Evolutionary conservation across 1,140 invertebrate species (phyloP), one percentile per base, ranked within the genome.

Genomic region (Leptinotarsa defecta): DNA sequence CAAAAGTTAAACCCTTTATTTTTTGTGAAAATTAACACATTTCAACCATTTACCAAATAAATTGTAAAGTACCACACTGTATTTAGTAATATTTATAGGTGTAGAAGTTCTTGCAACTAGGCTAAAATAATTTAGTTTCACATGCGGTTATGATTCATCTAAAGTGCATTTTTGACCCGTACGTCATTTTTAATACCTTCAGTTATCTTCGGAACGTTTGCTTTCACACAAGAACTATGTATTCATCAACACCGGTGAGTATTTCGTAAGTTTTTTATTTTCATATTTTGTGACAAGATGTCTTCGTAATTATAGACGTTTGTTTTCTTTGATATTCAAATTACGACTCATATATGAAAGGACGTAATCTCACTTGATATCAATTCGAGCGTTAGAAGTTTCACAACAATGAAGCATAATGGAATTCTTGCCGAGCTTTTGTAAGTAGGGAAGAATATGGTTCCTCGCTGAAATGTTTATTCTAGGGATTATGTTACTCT

Each of bases 401-500:
- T 27, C 1, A 24, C 43, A 68, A 24, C 24, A 68, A 68, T 24
- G 27, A 27, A 68, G 24, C 15, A 68, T 17, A 72, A 72, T n/a
- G 34, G 48, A 62, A 57, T 72, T 62, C 70, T 57, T 24, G 49
- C 20, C 17, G 49, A 17, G 48, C 20, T 72, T 22, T 57, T n/a
- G 17, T 27, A 13, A 19, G 17, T 52, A 72, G 22, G 49, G n/a
- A 57, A 57, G 13, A 57, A 57, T 57, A 57, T 17, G 52, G n/a
- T 22, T 48, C 49, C 17, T n/a, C 48, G 49, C 22, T 24, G 70
- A 72, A 72, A 61, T 62, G 57, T 72, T 72, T 72, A 72, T 34
- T 61, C 34, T 57, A 34, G 49, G 57, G 70, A 17, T 72, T 22
- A 62, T 17, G 70, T 72, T 72, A 72, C 57, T 62, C n/a, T 68